Conservation (phyloP, 2,888 invertebrate genomes). For the Cybosia mesomella region DNA sequence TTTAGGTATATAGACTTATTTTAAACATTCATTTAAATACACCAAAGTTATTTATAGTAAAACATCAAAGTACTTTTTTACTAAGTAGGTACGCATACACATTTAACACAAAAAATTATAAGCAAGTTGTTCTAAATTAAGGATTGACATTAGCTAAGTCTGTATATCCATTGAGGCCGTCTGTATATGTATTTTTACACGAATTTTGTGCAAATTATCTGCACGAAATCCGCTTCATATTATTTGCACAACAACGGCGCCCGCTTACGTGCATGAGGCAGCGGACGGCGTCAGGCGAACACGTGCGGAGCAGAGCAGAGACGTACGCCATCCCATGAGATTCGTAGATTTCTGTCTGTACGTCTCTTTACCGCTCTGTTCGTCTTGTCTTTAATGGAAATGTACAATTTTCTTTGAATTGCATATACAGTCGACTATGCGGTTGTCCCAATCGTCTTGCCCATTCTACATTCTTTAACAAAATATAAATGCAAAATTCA, state of each 20-base stretch:
- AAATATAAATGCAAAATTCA: background rate
- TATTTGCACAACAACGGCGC: too few species aligned
- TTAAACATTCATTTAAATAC: constrained; percentile 41
- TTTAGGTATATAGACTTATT: constrained; percentile 32
- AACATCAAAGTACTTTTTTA: constrained; percentile 34
- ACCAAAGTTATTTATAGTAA: constrained; percentile 35
- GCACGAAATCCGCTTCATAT: too few species aligned
- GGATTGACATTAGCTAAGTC: constrained; percentile 9
- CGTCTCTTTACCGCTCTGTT: background rate
- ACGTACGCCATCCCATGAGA: too few species aligned
- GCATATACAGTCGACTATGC: background rate
- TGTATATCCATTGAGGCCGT: background rate
- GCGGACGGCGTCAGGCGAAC: background rate
- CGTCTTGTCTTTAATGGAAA: background rate
- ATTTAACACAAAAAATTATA: constrained; percentile 31
- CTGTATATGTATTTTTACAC: too few species aligned
- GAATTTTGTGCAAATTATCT: too few species aligned
- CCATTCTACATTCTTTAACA: background rate
- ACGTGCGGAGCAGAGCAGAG: background rate
- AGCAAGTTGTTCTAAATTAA: constrained; percentile 7
- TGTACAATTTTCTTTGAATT: background rate
- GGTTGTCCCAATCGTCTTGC: background rate
- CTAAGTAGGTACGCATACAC: constrained; percentile 19
- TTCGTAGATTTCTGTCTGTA: too few species aligned
- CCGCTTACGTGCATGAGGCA: too few species aligned